Conservation (phyloP, 2,113 vertebrate genomes). For the Gavialis gangeticus region DNA sequence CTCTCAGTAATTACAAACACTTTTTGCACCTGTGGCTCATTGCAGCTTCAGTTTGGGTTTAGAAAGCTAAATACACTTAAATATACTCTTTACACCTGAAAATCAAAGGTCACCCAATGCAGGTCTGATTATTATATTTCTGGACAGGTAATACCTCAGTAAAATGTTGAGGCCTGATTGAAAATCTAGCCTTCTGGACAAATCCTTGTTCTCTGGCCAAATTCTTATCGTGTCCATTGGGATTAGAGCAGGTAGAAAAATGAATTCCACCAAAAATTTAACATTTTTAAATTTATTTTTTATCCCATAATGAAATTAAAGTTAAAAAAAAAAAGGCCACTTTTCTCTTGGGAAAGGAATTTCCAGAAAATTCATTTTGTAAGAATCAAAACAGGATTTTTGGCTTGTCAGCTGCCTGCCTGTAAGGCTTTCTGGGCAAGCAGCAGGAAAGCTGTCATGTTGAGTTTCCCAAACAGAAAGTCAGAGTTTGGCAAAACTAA, state of each 20-base stretch:
- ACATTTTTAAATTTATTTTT: too few relatives aligned
- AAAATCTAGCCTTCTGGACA: neutral
- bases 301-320: neutral
- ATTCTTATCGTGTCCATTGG: neutral
- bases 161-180: neutral
- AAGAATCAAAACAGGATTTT: neutral
- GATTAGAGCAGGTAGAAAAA: neutral
- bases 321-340: neutral
- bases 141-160: accelerated
- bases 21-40: neutral
- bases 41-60: neutral
- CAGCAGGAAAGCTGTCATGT: too few relatives aligned
- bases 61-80: neutral
- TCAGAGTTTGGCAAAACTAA: too few relatives aligned
- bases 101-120: neutral
- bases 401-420: neutral
- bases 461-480: too few relatives aligned
- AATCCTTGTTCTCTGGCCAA: neutral
- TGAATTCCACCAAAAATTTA: neutral
- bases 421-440: neutral
- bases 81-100: neutral
- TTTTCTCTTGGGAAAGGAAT: neutral
- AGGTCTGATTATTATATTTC: neutral
- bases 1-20: constrained; percentile 12
- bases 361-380: neutral